Evolutionary conservation across 1,140 invertebrate species (phyloP).

Genomic region (Aphis craccivora): DNA sequence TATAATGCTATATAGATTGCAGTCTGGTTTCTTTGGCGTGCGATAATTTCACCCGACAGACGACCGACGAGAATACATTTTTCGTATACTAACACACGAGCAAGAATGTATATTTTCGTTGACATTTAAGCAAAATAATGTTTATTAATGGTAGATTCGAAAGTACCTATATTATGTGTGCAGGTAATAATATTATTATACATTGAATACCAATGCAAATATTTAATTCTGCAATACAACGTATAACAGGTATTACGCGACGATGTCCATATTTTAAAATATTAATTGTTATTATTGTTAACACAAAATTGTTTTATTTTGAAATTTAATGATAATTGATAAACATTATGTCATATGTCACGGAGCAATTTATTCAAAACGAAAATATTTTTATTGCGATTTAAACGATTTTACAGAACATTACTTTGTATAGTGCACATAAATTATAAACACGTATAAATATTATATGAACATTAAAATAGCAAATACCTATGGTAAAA

Average conservation of each 20-base stretch:
- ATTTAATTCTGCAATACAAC: not conserved
- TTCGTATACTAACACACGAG: not conserved
- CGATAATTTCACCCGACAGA: conserved; percentile 25
- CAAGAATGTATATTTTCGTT: not conserved
- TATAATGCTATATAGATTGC: not conserved
- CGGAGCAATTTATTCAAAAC: not conserved
- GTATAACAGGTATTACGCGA: not conserved
- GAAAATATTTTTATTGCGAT: not conserved
- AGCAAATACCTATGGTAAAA: not conserved
- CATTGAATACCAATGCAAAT: not conserved
- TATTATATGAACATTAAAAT: not conserved
- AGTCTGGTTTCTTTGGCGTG: not conserved
- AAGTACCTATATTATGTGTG: not conserved
- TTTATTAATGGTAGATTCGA: not conserved
- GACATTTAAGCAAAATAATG: conserved; percentile 20
- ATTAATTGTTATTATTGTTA: not conserved
- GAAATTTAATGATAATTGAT: not conserved
- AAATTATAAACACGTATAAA: not conserved
- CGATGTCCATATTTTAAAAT: not conserved
- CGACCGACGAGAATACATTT: not conserved
- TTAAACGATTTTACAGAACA: not conserved
- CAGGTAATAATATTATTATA: not conserved
- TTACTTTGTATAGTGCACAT: not conserved
- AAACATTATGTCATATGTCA: not conserved
- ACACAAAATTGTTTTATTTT: not conserved